Evolutionary conservation across 2,113 vertebrate species (phyloP), one percentile per base, ranked within the genome.

Genomic region (Saccopteryx leptura): DNA sequence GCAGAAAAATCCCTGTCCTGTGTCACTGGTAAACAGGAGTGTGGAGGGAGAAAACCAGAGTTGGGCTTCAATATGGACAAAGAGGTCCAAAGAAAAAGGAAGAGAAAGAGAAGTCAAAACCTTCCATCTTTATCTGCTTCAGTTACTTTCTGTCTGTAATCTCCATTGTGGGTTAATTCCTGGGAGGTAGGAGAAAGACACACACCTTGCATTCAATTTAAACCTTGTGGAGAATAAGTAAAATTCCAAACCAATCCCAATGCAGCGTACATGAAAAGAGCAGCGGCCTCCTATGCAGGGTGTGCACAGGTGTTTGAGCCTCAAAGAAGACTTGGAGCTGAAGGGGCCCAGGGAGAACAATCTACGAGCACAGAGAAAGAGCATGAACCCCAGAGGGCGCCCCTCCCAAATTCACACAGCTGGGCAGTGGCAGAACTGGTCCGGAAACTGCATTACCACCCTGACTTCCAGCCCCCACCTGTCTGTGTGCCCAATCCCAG

Each of bases 241-340:
- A 80, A 75, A 94, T 75, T 78, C n/a, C 79, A 79, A 86, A 69
- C 24, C 46, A 82, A 71, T 71, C 54, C 48, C 74, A 60, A 85
- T 52, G 69, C 14, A 52, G 81, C 1, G 9, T 21, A 33, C 33
- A 9, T 9, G 13, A 26, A 26, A 75, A 84, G 56, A 46, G 4
- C 54, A 83, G n/a, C 65, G 13, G 11, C 24, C 18, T 39, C 31
- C 23, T 28, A 23, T 66, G 58, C 78, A 31, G 1, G 28, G 50
- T 11, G 6, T 14, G 7, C 50, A 46, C 28, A 17, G 78, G 63
- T 23, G 21, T 11, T 15, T 33, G 33, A 68, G 60, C 10, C 46
- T 72, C 75, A 23, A 54, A 63, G 50, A 90, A n/a, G 14, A 72
- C 54, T 26, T 24, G 13, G 56, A 54, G 23, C 8, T 65, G 26